Base-by-base conservation (phyloP, 2,888 invertebrate genomes). In the Drosophila koepferae region DNA sequence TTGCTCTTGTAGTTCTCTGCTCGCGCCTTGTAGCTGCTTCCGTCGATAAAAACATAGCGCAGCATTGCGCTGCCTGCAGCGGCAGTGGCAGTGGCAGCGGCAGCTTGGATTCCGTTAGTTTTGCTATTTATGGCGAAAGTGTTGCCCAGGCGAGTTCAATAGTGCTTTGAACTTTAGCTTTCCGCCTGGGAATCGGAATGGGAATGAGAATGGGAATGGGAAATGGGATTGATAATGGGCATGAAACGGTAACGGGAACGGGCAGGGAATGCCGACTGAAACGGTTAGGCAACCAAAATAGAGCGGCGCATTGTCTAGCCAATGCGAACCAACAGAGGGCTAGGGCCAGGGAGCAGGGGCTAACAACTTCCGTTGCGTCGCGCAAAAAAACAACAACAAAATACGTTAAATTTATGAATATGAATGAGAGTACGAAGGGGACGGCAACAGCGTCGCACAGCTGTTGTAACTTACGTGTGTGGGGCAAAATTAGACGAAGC, bases 51-150 rank as follows among this genome's bases (percentile, higher is more conserved):
- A 70, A 10, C 44, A 14, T 51, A 34, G 34, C 34, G 31, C 18
- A 71, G 8, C 43, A 4, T 36, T n/a, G 51, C 36, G 18, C 36
- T 38, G 53, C 36, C 36, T 36, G 49, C 48, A 9, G 36, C 9
- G 9, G 28, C 51, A 46, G 41, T 7, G 16, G 20, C 41, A 16
- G 38, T 7, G 16, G 20, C 41, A 16, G 38, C 20, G 51, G 36
- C 44, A n/a, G 28, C 58, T 74, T 79, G 61, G 56, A 43, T 49
- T 59, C 78, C 82, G 74, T 76, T 76, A 73, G 72, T 80, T 80
- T 80, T 72, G 88, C 85, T 85, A 88, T 85, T 85, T 88, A 89
- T 89, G 87, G 85, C 89, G 83, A 86, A 86, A 86, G 86, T 86
- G 87, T 85, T 87, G 86, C 74, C 70, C 68, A 65, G 55, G 38